phyloP scores from a whole-genome alignment of 2,113 vertebrate genomes.

The Melanerpes formicivorus region DNA sequence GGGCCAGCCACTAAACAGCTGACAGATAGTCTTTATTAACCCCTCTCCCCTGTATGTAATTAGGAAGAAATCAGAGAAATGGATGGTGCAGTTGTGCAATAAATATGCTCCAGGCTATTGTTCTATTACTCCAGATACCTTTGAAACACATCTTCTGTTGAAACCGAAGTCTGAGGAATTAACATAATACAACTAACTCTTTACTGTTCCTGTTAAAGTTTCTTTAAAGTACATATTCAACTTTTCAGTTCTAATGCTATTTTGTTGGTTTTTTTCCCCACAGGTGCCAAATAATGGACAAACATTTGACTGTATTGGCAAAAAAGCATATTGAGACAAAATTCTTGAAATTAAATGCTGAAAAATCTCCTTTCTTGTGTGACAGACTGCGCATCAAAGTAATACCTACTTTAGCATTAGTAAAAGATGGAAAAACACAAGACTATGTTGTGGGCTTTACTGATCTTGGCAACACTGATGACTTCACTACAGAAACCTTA shows the following conservation, averaged over 20 bases:
- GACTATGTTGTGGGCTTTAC: conserved; percentile 94
- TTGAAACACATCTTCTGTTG: neutral
- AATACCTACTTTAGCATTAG: conserved; percentile 91
- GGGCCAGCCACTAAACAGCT: too few species aligned
- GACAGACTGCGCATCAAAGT: conserved; percentile 93
- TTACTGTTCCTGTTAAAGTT: neutral
- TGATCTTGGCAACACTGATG: conserved; percentile 95
- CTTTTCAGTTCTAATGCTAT: neutral
- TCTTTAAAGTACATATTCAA: neutral
- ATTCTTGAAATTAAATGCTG: conserved; percentile 95
- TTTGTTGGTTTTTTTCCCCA: neutral
- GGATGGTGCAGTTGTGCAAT: neutral
- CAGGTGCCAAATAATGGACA: conserved; percentile 96
- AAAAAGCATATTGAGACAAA: conserved; percentile 98
- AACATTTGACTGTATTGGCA: conserved; percentile 87
- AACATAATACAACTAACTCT: neutral
- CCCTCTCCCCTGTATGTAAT: neutral
- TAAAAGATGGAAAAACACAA: conserved; percentile 93
- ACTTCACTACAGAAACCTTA: conserved; percentile 93
- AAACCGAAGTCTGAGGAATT: neutral
- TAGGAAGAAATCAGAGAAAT: conserved; percentile 16
- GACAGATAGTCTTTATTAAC: too few species aligned
- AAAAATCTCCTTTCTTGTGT: conserved; percentile 94
- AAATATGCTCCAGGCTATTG: neutral
- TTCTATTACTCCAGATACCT: neutral